Evolutionary conservation across 2,797 vertebrate species (phyloP), one percentile per base, ranked within the genome.

Genomic region (Acipenser transmontanus): DNA sequence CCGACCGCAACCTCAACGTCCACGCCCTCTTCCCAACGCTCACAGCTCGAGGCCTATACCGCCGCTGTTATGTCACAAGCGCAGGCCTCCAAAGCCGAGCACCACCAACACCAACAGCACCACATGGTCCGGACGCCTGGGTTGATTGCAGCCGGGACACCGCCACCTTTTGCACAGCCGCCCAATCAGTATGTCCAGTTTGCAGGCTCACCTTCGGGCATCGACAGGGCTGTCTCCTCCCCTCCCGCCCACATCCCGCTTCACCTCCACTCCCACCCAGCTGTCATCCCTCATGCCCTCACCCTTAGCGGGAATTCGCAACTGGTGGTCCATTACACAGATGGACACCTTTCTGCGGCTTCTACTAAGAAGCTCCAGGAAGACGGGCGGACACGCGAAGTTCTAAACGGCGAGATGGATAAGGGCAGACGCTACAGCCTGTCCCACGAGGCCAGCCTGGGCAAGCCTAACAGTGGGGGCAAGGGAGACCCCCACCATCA

Each of bases 361-460:
- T 34, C 34, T 56, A 54, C 70, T 59, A 95, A 94, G 81, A 98
- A 94, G 34, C 34, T 34, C 34, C 34, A 34, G 72, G 95, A 96
- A 71, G 91, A 91, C 1, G 78, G 89, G 61, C 91, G 84, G 69
- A 76, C 83, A 72, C 91, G 95, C 83, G 95, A 97, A 82, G 83
- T 96, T 62, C 88, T 94, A 74, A 99, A 99, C 0, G 97, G 96
- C 0, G 96, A 97, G 81, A 82, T 95, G 77, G 97, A 97, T 71
- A 94, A 93, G 83, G 89, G 89, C 62, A 85, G 91, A 73, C 78
- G 92, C 66, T 95, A 88, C 0, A 86, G 87, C 57, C 13, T 64
- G 0, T 77, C 74, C 50, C 68, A 68, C 0, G 88, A 88, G 20
- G 77, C 81, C 50, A 63, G 59, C 67, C 67, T 72, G 69, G 80